Evolutionary conservation across 2,797 vertebrate genomes (phyloP).

Genomic region (Enteromius thamalakanensis): DNA sequence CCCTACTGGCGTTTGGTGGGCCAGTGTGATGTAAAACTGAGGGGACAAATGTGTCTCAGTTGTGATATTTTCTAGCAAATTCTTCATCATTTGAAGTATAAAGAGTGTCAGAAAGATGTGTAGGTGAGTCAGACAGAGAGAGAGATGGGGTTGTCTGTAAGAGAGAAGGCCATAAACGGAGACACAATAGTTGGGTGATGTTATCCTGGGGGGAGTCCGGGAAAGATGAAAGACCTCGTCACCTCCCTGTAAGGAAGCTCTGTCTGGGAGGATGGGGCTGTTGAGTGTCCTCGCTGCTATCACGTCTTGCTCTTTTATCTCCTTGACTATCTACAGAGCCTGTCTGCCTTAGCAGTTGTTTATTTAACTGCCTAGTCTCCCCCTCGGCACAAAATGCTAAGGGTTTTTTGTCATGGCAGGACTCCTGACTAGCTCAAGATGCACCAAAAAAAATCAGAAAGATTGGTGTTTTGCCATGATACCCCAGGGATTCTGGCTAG

Average conservation of each 20-base stretch:
- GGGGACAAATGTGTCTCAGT: constrained; percentile 28
- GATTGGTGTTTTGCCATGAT: neutral
- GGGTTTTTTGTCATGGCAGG: neutral
- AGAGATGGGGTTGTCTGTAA: constrained; percentile 36
- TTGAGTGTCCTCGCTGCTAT: constrained; percentile 47
- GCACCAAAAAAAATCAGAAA: neutral
- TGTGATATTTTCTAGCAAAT: constrained; percentile 23
- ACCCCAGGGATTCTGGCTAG: neutral
- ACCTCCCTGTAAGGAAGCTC: constrained; percentile 69
- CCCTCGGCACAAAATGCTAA: constrained; percentile 22
- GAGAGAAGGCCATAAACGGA: constrained; percentile 57
- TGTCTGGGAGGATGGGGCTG: constrained; percentile 45
- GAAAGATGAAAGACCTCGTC: constrained; percentile 75
- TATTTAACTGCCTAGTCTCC: constrained; percentile 39
- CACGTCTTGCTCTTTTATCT: constrained; percentile 54
- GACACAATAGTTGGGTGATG: constrained; percentile 51
- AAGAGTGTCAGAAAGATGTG: constrained; percentile 60
- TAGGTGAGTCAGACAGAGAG: constrained; percentile 63
- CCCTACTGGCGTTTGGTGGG: neutral
- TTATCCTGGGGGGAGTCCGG: constrained; percentile 34
- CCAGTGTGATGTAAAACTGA: neutral
- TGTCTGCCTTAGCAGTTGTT: constrained; percentile 48
- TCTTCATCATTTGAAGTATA: constrained; percentile 40
- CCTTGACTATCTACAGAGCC: constrained; percentile 6
- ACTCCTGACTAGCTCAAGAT: neutral